These are phyloP conservation scores for Apocheima hispidaria DNA, from an alignment of 2,888 invertebrate species.

Conservation along the genomic window DNA sequence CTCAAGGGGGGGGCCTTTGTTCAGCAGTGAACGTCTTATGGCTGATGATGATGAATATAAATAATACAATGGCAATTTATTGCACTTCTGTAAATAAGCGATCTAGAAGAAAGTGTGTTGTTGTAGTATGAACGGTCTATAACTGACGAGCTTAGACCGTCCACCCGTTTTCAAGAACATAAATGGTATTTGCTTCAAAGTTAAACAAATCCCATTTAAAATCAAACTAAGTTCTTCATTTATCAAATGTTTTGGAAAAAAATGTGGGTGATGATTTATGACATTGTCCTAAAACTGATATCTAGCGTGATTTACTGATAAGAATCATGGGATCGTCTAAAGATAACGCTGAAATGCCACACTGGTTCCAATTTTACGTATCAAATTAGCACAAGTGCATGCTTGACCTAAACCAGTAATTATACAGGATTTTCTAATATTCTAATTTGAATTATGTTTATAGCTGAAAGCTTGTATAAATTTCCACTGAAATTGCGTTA, in stretches of 20 bases:
- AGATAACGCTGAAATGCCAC: slow-evolving; percentile 29
- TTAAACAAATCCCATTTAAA: background rate
- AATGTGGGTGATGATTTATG: slow-evolving; percentile 31
- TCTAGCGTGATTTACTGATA: slow-evolving; percentile 47
- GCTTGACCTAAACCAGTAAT: slow-evolving; percentile 26
- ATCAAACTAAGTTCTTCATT: background rate
- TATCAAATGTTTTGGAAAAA: slow-evolving; percentile 2
- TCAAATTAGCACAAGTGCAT: slow-evolving; percentile 28
- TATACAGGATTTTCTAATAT: background rate
- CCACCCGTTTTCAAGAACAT: too few species aligned
- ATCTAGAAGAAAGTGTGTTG: too few species aligned
- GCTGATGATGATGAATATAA: too few species aligned
- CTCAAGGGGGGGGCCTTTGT: too few species aligned
- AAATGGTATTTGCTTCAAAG: background rate
- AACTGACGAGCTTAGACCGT: too few species aligned
- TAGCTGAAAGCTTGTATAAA: background rate
- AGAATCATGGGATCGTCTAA: slow-evolving; percentile 36
- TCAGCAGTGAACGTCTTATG: too few species aligned
- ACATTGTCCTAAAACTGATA: slow-evolving; percentile 42
- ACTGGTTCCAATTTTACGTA: slow-evolving; percentile 26
- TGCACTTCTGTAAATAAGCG: too few species aligned
- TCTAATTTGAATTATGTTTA: slow-evolving; percentile 7
- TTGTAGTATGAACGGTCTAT: too few species aligned
- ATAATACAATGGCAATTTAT: too few species aligned
- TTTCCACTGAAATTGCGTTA: background rate